Evolutionary conservation across 2,113 vertebrate genomes (phyloP).

Genomic region (Irena cyanogastra): DNA sequence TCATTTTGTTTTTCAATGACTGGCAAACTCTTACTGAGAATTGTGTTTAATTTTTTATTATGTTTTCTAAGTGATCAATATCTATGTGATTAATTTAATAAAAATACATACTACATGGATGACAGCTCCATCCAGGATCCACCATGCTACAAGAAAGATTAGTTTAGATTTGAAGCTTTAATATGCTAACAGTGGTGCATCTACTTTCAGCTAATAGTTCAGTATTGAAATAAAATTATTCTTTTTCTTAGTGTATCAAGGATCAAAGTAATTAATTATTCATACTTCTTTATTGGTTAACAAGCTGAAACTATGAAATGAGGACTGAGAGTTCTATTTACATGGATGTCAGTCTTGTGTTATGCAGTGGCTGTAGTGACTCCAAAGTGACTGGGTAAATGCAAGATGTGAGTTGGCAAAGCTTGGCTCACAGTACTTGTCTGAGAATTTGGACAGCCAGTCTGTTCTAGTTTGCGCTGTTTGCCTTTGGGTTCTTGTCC

Average conservation of each 20-base stretch:
- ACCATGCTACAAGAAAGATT: background rate
- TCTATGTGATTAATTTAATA: background rate
- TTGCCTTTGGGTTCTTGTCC: background rate
- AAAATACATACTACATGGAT: background rate
- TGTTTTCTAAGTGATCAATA: background rate
- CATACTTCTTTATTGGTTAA: background rate
- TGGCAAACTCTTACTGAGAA: background rate
- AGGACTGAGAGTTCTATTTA: background rate
- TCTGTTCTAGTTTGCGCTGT: background rate
- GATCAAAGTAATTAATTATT: background rate
- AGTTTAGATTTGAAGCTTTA: background rate
- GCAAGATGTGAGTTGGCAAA: background rate
- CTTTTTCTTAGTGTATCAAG: background rate
- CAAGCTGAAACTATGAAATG: background rate
- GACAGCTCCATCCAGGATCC: background rate
- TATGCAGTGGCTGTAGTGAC: background rate
- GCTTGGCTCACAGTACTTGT: rapidly evolving
- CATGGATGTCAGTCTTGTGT: background rate
- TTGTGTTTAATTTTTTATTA: background rate
- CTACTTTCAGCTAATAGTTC: background rate
- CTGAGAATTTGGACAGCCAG: background rate
- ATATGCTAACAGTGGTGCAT: background rate
- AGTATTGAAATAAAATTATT: background rate
- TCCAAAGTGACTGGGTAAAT: background rate
- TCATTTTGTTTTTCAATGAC: background rate